phyloP scores from a whole-genome alignment of 92 coral and sea anemone genomes.

The Plumapathes pennacea region DNA sequence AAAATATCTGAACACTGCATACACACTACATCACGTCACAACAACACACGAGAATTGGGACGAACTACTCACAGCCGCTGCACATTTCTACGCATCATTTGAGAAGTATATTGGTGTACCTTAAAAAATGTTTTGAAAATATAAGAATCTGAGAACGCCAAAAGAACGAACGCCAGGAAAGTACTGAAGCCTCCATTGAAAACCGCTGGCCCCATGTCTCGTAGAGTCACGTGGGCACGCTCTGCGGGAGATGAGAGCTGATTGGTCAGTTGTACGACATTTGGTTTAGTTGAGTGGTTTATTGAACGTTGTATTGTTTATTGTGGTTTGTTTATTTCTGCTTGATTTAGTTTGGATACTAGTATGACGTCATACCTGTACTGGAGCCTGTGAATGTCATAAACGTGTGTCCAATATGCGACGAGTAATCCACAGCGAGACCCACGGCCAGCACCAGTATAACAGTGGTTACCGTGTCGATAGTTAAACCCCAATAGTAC shows the following conservation, averaged over 20 bases:
- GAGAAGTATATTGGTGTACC: constrained; percentile 48
- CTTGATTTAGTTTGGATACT: too few relatives aligned
- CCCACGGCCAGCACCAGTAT: constrained; percentile 90
- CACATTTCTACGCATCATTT: too few relatives aligned
- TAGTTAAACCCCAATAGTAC: constrained; percentile 93
- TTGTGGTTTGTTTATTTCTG: too few relatives aligned
- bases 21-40: too few relatives aligned
- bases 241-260: constrained; percentile 46
- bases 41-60: too few relatives aligned
- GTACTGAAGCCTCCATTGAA: constrained; percentile 98
- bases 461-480: constrained; percentile 81
- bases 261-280: too few relatives aligned
- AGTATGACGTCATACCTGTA: constrained; percentile 63
- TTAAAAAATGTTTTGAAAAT: constrained; percentile 83
- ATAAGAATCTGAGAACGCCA: constrained; percentile 81
- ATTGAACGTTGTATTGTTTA: too few relatives aligned
- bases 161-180: constrained; percentile 74
- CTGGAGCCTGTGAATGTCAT: constrained; percentile 66
- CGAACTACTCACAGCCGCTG: too few relatives aligned
- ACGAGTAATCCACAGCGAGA: constrained; percentile 91
- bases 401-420: constrained; percentile 88
- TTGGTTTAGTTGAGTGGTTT: too few relatives aligned
- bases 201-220: constrained; percentile 97
- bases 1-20: too few relatives aligned
- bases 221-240: constrained; percentile 72